phyloP scores from a whole-genome alignment of 1,140 invertebrate genomes.

The Neuroterus valhalla region DNA sequence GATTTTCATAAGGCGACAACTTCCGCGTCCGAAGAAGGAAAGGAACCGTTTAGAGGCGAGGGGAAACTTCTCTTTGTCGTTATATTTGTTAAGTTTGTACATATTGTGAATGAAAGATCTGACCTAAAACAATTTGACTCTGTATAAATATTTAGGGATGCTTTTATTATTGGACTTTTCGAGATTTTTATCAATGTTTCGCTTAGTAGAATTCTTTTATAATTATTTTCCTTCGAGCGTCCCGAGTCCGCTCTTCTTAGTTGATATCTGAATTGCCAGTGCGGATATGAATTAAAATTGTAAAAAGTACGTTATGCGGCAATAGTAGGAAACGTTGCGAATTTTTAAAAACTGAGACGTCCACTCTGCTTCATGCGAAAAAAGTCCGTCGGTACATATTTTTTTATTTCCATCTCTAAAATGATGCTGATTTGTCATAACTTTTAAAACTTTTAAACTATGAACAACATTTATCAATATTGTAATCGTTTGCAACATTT shows the following conservation, averaged over 20 bases:
- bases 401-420: neutral
- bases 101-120: slow-evolving; percentile 38
- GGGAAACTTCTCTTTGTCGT: slow-evolving; percentile 35
- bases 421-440: too few relatives aligned
- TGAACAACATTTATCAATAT: too few relatives aligned
- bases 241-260: slow-evolving; percentile 7
- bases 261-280: neutral
- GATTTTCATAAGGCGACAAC: slow-evolving; percentile 13
- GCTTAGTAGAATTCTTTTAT: slow-evolving; percentile 14
- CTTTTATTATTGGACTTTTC: slow-evolving; percentile 24
- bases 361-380: neutral
- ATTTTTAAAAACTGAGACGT: neutral
- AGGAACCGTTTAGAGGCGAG: slow-evolving; percentile 20
- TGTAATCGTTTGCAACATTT: too few relatives aligned
- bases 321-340: slow-evolving; percentile 15
- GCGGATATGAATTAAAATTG: neutral
- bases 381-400: neutral
- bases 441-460: too few relatives aligned
- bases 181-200: slow-evolving; percentile 27
- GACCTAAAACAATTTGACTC: slow-evolving; percentile 18
- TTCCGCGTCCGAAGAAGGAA: slow-evolving; percentile 1
- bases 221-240: slow-evolving; percentile 10
- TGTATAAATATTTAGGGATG: slow-evolving; percentile 24
- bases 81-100: slow-evolving; percentile 47
- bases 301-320: neutral